phyloP scores from a whole-genome alignment of 2,888 invertebrate species.

The Anthrax anthrax region DNA sequence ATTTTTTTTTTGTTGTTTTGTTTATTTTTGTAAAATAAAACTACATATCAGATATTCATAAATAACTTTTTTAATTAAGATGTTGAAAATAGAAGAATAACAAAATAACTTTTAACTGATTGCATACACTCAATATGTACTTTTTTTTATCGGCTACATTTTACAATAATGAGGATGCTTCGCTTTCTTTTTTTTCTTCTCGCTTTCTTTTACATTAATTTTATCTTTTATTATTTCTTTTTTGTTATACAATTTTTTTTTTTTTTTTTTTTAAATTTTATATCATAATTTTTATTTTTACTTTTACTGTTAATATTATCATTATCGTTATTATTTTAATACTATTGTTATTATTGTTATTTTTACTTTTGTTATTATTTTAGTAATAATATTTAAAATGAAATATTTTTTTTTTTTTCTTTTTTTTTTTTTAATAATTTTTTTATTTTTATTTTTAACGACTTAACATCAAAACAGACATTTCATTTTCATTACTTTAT shows the following conservation, averaged over 20 bases:
- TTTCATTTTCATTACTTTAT: too few species aligned
- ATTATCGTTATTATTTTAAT: too few species aligned
- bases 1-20: too few species aligned
- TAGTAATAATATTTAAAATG: too few species aligned
- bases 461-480: not conserved
- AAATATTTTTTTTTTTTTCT: not conserved
- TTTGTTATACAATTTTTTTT: not conserved
- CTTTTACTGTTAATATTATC: too few species aligned
- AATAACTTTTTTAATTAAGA: constrained; percentile 10
- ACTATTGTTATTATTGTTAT: too few species aligned
- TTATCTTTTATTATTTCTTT: too few species aligned
- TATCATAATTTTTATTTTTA: not conserved
- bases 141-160: not conserved
- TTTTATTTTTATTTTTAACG: not conserved
- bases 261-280: not conserved
- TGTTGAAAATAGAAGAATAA: constrained; percentile 12
- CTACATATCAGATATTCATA: constrained; percentile 2
- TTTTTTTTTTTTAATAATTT: constrained; percentile 5
- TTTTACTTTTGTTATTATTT: too few species aligned
- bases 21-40: not conserved
- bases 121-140: constrained; percentile 6
- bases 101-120: constrained; percentile 11
- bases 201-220: not conserved
- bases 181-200: not conserved
- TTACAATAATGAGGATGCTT: not conserved